phyloP scores from a whole-genome alignment of 2,888 invertebrate species.

The Megastigmus dorsalis region DNA sequence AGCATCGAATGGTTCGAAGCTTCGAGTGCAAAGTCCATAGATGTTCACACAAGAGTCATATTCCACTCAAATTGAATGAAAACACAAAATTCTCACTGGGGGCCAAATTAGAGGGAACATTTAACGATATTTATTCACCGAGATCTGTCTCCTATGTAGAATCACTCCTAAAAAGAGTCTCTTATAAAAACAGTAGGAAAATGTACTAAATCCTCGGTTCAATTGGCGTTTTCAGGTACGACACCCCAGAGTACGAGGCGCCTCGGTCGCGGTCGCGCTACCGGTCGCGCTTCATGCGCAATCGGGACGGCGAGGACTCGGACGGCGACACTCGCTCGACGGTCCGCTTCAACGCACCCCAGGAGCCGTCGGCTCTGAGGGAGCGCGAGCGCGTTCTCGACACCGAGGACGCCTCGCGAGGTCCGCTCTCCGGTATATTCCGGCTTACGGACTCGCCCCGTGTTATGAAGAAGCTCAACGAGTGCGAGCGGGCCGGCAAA shows the following conservation, averaged over 20 bases:
- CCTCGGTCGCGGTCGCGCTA: slow-evolving; percentile 72
- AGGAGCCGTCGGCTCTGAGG: slow-evolving; percentile 72
- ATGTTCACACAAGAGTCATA: too few species aligned
- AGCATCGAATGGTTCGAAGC: too few species aligned
- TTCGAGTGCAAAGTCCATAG: too few species aligned
- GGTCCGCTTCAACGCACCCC: slow-evolving; percentile 79
- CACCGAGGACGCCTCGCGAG: slow-evolving; percentile 91
- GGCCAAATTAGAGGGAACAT: too few species aligned
- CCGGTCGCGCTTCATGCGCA: slow-evolving; percentile 74
- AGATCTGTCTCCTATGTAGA: too few species aligned
- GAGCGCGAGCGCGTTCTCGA: slow-evolving; percentile 82
- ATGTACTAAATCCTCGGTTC: too few species aligned
- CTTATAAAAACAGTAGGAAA: too few species aligned
- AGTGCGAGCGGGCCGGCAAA: slow-evolving; percentile 82
- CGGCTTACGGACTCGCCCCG: slow-evolving; percentile 90
- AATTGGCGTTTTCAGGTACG: slow-evolving; percentile 65
- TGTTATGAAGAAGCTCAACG: slow-evolving; percentile 91
- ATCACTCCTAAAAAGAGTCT: too few species aligned
- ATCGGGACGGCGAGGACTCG: slow-evolving; percentile 84
- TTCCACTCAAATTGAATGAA: too few species aligned
- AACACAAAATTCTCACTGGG: too few species aligned
- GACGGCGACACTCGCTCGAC: slow-evolving; percentile 79
- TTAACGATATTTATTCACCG: too few species aligned
- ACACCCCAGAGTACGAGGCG: slow-evolving; percentile 70
- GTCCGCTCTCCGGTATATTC: slow-evolving; percentile 91